Evolutionary conservation across 2,888 invertebrate genomes (phyloP), one percentile per base, ranked within the genome.

Genomic region (Orthonevra nobilis): DNA sequence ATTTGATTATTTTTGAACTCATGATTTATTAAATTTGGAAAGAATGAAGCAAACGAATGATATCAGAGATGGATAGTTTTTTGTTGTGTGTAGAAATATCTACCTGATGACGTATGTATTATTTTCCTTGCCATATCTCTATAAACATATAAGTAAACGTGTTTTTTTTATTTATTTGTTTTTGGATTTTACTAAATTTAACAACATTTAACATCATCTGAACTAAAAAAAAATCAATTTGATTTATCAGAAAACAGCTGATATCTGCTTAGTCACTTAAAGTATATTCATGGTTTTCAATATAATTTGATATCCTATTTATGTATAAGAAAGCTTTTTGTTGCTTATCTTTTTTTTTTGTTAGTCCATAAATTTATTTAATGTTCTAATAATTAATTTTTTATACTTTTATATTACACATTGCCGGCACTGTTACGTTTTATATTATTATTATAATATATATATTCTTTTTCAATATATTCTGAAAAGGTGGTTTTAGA

Each of bases 371-470:
- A 30, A 32, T 44, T 28, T 56, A 7, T 42, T 34, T 50, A 64
- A 38, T 64, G 61, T 15, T 15, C 66, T 52, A 54, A 34, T n/a
- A n/a, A 36, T 26, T 73, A 56, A 69, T 34, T 75, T n/a, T n/a
- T 70, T 61, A 74, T 23, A 58, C 50, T 72, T 82, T 79, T 81
- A 81, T 85, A 85, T 85, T 85, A 85, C 85, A 85, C 85, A 82
- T 84, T 83, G 82, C 85, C 85, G 85, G 85, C 85, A 84, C 84
- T 82, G 68, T 73, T 34, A 28, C 58, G 63, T 32, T 61, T 68
- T 19, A 26, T 40, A 46, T 56, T 73, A 69, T 50, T 42, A 5
- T 61, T 32, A 12, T 38, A 12, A 9, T 44, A 40, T 56, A 20
- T 52, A 15, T 70, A 68, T 75, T 64, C 34, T 28, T 56, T 4